Evolutionary conservation across 2,888 invertebrate genomes (phyloP).

Genomic region (Bellardia pandia): DNA sequence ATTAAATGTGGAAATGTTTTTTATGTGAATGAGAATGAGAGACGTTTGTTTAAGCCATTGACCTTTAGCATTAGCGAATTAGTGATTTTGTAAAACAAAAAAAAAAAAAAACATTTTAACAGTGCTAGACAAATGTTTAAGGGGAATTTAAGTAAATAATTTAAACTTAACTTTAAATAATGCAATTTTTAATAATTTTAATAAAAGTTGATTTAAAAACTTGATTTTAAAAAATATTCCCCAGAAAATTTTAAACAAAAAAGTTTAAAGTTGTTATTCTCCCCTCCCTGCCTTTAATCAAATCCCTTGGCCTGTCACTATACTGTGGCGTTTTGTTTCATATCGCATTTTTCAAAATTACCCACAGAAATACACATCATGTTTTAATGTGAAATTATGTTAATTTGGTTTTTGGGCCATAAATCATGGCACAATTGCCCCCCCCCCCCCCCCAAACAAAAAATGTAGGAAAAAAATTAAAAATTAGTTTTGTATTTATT

Average conservation of each 20-base stretch:
- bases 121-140: neutral
- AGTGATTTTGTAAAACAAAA: neutral
- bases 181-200: too few relatives aligned
- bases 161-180: too few relatives aligned
- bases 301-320: neutral
- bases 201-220: too few relatives aligned
- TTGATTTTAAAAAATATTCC: neutral
- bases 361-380: constrained; percentile 25
- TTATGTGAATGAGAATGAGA: constrained; percentile 10
- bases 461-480: neutral
- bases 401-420: constrained; percentile 47
- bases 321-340: constrained; percentile 12
- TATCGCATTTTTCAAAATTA: constrained; percentile 13
- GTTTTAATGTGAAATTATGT: constrained; percentile 50
- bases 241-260: neutral
- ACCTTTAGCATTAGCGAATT: constrained; percentile 17
- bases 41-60: constrained; percentile 34
- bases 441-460: neutral
- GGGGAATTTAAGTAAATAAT: too few relatives aligned
- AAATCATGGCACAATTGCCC: constrained; percentile 47
- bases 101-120: constrained; percentile 5
- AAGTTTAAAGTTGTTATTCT: neutral
- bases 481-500: neutral
- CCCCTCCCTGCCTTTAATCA: neutral
- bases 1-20: constrained; percentile 39